A percentile compares a stretch with the other conserved stretches of the same genome.
Evolutionary conservation across 2,888 invertebrate genomes (phyloP).

Genomic region (Conchocele bisecta): DNA sequence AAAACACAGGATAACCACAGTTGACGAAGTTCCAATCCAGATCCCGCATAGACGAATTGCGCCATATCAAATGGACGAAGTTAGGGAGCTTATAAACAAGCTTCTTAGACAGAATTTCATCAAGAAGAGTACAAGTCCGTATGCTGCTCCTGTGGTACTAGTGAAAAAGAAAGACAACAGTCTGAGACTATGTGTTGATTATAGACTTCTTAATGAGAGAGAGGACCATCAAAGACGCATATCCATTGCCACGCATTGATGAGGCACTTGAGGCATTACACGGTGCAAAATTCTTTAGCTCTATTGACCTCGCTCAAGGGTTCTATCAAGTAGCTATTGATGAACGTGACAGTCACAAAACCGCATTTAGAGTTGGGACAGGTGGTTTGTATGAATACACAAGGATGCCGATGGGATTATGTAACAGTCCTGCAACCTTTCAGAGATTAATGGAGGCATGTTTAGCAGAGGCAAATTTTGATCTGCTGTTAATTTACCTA

Average conservation of each 20-base stretch:
- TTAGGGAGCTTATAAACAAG: not conserved
- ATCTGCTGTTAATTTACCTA: no score
- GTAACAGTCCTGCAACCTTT: conserved; percentile 55
- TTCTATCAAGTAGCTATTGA: not conserved
- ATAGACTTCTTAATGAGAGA: not conserved
- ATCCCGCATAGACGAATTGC: conserved; percentile 11
- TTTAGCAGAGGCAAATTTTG: no score
- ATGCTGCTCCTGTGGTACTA: conserved; percentile 3
- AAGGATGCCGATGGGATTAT: conserved; percentile 56
- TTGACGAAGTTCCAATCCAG: not conserved
- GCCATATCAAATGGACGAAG: not conserved
- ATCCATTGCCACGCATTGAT: not conserved
- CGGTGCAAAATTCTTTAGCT: not conserved
- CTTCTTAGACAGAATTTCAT: conserved; percentile 6
- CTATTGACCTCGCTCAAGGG: not conserved
- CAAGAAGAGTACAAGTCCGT: not conserved
- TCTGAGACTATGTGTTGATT: conserved; percentile 4
- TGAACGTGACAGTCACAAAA: conserved; percentile 13
- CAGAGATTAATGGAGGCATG: conserved; percentile 56
- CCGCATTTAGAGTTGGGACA: conserved; percentile 19
- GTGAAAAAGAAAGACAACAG: conserved; percentile 1
- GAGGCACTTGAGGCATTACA: not conserved
- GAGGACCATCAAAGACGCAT: not conserved
- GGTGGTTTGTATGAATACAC: conserved; percentile 47
- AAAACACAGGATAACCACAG: not conserved